phyloP scores from a whole-genome alignment of 2,888 invertebrate genomes.

The Caenorhabditis sp. region DNA sequence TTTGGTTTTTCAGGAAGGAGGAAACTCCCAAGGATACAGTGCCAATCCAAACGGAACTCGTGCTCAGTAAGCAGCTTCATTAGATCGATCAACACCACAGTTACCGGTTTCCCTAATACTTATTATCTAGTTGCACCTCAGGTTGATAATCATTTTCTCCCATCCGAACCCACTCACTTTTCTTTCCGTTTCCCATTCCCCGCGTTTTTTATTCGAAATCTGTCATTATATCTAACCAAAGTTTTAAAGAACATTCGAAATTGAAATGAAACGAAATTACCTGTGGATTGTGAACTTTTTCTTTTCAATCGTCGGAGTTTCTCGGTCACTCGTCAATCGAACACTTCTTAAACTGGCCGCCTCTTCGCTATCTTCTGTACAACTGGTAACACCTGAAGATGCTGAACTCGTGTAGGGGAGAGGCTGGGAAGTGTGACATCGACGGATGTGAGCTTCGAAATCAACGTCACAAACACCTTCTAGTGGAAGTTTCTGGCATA shows the following conservation, averaged over 20 bases:
- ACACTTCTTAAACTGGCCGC: slow-evolving; percentile 50
- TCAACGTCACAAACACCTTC: slow-evolving; percentile 93
- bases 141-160: slow-evolving; percentile 54
- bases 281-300: slow-evolving; percentile 55
- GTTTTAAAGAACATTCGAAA: neutral
- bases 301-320: slow-evolving; percentile 55
- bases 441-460: slow-evolving; percentile 91
- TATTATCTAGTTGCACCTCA: slow-evolving; percentile 50
- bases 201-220: slow-evolving; percentile 11
- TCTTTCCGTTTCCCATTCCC: slow-evolving; percentile 22
- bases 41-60: slow-evolving; percentile 62
- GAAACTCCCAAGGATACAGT: slow-evolving; percentile 64
- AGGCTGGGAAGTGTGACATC: slow-evolving; percentile 85
- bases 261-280: slow-evolving; percentile 31
- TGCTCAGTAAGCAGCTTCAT: slow-evolving; percentile 5
- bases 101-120: slow-evolving; percentile 47
- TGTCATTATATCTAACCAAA: slow-evolving; percentile 24
- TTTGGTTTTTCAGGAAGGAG: slow-evolving; percentile 63
- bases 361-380: slow-evolving; percentile 42
- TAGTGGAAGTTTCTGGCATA: slow-evolving; percentile 91
- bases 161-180: slow-evolving; percentile 22
- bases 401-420: slow-evolving; percentile 13
- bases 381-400: slow-evolving; percentile 5
- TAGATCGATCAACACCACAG: slow-evolving; percentile 31
- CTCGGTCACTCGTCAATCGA: slow-evolving; percentile 51